Conservation (phyloP, 2,113 vertebrate species). For the Daphoenositta chrysoptera region DNA sequence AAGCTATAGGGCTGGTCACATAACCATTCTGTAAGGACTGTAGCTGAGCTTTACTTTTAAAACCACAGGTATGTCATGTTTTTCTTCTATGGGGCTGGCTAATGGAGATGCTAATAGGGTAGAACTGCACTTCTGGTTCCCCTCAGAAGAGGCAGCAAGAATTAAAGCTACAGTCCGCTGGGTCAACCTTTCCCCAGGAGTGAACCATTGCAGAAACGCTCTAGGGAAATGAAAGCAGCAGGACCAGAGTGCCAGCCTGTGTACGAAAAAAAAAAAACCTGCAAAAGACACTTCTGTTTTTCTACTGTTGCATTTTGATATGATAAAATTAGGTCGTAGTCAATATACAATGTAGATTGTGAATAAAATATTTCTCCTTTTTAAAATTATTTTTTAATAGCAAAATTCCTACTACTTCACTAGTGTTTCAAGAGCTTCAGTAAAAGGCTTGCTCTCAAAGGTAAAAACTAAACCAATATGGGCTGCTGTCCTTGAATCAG, state of each 20-base stretch:
- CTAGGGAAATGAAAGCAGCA: neutral
- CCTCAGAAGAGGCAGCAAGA: neutral
- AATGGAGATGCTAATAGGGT: neutral
- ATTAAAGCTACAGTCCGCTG: neutral
- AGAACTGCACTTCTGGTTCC: neutral
- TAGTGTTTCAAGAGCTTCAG: neutral
- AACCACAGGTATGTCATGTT: fast-evolving
- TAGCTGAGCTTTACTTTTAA: neutral
- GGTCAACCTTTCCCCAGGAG: neutral
- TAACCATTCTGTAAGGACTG: neutral
- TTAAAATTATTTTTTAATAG: neutral
- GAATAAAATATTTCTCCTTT: neutral
- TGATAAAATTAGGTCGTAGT: neutral
- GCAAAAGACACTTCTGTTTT: neutral
- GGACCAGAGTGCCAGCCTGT: neutral
- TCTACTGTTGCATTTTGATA: neutral
- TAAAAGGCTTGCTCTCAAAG: neutral
- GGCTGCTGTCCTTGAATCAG: neutral
- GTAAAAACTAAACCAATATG: neutral
- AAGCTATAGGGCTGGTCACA: fast-evolving
- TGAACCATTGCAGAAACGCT: neutral
- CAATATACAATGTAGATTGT: neutral
- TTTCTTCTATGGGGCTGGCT: neutral
- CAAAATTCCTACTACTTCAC: neutral
- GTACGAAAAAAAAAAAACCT: neutral